Evolutionary conservation across 2,797 vertebrate genomes (phyloP), one percentile per base, ranked within the genome.

Genomic region (Coregonus ussuriensis): DNA sequence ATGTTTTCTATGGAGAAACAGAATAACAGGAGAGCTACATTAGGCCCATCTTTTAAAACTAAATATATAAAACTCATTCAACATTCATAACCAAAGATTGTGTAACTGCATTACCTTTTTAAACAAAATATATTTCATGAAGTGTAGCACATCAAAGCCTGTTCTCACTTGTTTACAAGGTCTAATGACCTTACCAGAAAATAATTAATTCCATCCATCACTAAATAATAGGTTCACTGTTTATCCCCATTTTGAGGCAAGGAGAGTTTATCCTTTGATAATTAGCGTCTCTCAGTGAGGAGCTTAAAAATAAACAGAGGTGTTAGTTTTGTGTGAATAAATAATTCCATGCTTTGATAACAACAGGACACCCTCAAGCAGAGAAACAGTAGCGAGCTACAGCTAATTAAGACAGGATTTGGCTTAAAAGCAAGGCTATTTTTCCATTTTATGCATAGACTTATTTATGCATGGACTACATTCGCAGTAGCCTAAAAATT

Each of bases 321-420:
- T 83, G 85, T 88, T 83, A 82, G 84, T 82, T 86, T 79, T 83
- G 82, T 87, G 83, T 86, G 81, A 86, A 86, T 83, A 81, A 84
- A 85, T 87, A 87, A 87, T 82, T 84, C 87, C 81, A 82, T 71
- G 84, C 85, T 84, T 88, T 85, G 83, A 87, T 87, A 88, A 86
- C 84, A 86, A 87, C 85, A 87, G 81, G 85, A 85, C 81, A 85
- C 83, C 82, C 87, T 84, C 74, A 75, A 85, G 87, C 85, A 80
- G 66, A 79, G 81, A 81, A 85, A 81, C 83, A 83, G 81, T 73
- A 76, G 79, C 73, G 51, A 77, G 75, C 82, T 77, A 71, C 79
- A 82, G 81, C 83, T 88, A 85, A 88, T 88, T 88, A 88, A 82
- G 70, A 76, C 54, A 81, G 78, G 82, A 85, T 85, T 85, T 86